Percentiles rank a stretch among this genome's conserved stretches.
Conservation (phyloP, 2,113 vertebrate genomes). For the Butorides virescens region DNA sequence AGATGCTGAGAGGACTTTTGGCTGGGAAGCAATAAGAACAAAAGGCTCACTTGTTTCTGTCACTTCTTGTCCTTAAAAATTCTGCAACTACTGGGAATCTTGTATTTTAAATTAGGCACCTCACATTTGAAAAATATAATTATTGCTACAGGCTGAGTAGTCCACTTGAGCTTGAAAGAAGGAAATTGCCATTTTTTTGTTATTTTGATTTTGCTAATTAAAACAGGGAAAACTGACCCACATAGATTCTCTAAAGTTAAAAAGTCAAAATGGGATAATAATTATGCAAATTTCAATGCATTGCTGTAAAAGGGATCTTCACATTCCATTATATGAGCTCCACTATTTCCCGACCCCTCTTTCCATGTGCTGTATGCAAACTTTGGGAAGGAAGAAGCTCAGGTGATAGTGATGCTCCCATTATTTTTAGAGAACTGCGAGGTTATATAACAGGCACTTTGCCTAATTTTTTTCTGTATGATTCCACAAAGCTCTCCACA, state of each 20-base stretch:
- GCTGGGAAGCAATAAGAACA: not conserved
- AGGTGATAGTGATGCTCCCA: not conserved
- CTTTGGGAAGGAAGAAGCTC: not conserved
- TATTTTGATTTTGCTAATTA: constrained; percentile 72
- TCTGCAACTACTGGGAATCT: constrained; percentile 65
- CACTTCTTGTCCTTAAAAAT: constrained; percentile 57
- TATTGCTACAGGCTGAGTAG: constrained; percentile 67
- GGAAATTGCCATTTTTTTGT: constrained; percentile 66
- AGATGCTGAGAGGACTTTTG: not conserved
- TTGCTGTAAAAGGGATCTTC: constrained; percentile 8
- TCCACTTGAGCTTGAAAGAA: constrained; percentile 44
- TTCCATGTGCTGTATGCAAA: not conserved
- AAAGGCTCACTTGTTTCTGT: constrained; percentile 22
- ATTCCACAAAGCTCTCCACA: constrained; percentile 23
- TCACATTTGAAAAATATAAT: constrained; percentile 74
- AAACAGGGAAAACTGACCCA: constrained; percentile 63
- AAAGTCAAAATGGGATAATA: constrained; percentile 65
- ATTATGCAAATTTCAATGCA: constrained; percentile 55
- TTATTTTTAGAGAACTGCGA: constrained; percentile 56
- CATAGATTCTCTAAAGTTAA: constrained; percentile 62
- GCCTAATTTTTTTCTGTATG: constrained; percentile 56
- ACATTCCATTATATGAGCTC: not conserved
- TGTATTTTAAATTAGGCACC: constrained; percentile 65
- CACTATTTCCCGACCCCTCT: not conserved
- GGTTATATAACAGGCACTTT: constrained; percentile 59